Evolutionary conservation across 2,113 vertebrate genomes (phyloP), one percentile per base, ranked within the genome.

Genomic region (Anser brachyrhynchus): DNA sequence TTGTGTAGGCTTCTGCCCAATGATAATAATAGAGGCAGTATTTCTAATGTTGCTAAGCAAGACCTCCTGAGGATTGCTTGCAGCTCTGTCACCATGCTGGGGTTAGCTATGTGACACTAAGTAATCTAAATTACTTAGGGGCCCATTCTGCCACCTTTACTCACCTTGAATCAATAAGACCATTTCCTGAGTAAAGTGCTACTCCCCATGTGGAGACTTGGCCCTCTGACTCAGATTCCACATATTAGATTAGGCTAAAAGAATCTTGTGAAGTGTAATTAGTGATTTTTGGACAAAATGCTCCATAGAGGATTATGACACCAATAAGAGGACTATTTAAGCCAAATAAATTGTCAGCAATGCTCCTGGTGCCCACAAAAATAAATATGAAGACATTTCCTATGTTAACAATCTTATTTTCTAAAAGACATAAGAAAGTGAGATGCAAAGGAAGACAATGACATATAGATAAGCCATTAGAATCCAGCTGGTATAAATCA

Each of bases 121-220:
- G 90, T 74, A 92, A 86, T 65, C 73, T 64, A 71, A 64, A 64
- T 89, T 59, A 70, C 79, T 90, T 71, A 71, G 78, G 25, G 78
- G 58, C 71, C 87, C 8, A 8, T 83, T 88, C 91, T 87, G 78
- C 92, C 91, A 88, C 92, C 85, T 94, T 83, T 64, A 44, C 87
- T 94, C 92, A 95, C 92, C 94, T 93, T 94, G 94, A 96, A 90
- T 59, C 94, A 93, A 83, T 93, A 90, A 96, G 64, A 71, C 72
- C 74, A 74, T 93, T 96, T 97, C 93, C 95, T 94, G 93, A 93
- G 92, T 77, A 84, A 94, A 94, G 85, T 94, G 94, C 95, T 95
- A 67, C 87, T 96, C 94, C 87, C 87, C 3, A 1, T 43, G 92
- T 84, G 95, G 71, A 85, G n/a, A 78, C 64, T n/a, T 20, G 33